Conservation (phyloP, 2,888 invertebrate genomes). For the Poecilus cupreus region DNA sequence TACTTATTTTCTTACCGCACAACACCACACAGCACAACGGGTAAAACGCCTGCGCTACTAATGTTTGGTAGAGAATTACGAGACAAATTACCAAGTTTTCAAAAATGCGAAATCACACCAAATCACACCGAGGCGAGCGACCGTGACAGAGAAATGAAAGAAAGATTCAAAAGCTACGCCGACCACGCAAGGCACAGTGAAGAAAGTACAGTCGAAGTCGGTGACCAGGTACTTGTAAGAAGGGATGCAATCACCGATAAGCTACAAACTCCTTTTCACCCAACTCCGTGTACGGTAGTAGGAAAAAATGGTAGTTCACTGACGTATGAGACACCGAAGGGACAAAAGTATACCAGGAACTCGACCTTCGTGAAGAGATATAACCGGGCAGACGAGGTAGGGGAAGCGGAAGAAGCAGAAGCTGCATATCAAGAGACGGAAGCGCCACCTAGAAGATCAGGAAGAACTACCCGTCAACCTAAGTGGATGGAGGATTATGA, state of each 20-base stretch:
- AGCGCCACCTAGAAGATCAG: too few species aligned
- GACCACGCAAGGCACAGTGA: neutral
- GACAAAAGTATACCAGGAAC: neutral
- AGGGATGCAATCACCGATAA: too few species aligned
- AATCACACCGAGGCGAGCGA: neutral
- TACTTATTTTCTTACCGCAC: neutral
- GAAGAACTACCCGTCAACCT: too few species aligned
- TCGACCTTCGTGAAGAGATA: neutral
- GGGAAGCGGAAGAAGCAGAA: neutral
- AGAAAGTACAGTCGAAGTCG: too few species aligned
- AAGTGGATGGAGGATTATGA: too few species aligned
- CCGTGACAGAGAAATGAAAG: neutral
- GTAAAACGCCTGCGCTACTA: neutral
- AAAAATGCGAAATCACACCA: neutral
- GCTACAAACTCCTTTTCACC: too few species aligned
- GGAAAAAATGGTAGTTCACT: neutral
- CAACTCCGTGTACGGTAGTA: too few species aligned
- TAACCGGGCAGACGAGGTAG: neutral
- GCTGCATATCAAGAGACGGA: too few species aligned
- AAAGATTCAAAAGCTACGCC: neutral
- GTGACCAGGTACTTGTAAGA: too few species aligned
- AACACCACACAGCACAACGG: neutral
- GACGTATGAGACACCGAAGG: neutral
- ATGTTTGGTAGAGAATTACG: neutral
- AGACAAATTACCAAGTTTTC: neutral